Evolutionary conservation across 1,140 invertebrate genomes (phyloP).

Genomic region (Drosophila mojavensis): DNA sequence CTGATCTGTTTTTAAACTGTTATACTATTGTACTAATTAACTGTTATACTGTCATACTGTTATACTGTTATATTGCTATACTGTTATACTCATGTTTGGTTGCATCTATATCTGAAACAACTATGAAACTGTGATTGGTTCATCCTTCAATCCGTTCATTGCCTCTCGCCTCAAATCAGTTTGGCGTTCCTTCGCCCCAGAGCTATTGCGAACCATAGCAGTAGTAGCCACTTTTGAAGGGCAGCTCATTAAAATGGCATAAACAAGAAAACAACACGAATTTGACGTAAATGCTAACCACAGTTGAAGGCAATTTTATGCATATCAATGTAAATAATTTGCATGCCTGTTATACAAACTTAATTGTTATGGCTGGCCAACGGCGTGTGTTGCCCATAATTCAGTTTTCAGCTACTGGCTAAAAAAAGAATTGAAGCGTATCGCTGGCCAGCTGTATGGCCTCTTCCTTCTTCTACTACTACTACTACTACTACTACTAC

Average conservation of each 20-base stretch:
- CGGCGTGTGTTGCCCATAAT: constrained; percentile 25
- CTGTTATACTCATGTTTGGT: background rate
- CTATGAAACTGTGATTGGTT: background rate
- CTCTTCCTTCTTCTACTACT: constrained; percentile 32
- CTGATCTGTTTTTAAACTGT: background rate
- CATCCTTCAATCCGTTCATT: constrained; percentile 44
- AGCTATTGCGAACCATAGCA: background rate
- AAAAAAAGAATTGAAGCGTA: constrained; percentile 18
- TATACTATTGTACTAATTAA: background rate
- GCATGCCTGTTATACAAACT: constrained; percentile 38
- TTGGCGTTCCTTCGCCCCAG: constrained; percentile 34
- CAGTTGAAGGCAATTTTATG: constrained; percentile 54
- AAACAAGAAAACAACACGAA: constrained; percentile 11
- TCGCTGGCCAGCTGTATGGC: constrained; percentile 14
- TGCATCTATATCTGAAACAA: background rate
- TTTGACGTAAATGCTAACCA: constrained; percentile 36
- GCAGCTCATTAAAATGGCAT: constrained; percentile 19
- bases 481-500: constrained; percentile 10
- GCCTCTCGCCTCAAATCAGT: constrained; percentile 2
- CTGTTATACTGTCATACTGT: background rate
- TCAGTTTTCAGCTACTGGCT: constrained; percentile 33
- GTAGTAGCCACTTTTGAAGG: constrained; percentile 34
- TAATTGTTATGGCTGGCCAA: constrained; percentile 32
- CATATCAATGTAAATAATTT: constrained; percentile 56
- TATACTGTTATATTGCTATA: constrained; percentile 1